Evolutionary conservation across 1,140 invertebrate species (phyloP), one percentile per base, ranked within the genome.

Genomic region (Bradynema listronoti): DNA sequence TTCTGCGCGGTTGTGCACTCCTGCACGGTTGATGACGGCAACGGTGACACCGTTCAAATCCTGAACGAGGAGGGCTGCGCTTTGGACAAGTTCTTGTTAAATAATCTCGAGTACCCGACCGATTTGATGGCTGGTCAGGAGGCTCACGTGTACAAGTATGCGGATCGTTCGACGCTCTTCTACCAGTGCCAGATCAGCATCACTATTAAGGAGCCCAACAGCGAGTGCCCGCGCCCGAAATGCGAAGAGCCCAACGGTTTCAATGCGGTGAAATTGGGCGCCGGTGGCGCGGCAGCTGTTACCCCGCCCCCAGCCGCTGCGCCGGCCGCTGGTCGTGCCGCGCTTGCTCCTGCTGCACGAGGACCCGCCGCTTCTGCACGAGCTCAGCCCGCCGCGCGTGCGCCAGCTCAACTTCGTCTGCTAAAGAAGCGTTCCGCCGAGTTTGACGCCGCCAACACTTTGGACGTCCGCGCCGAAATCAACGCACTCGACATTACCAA

Each of bases 101-200:
- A 78, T 39, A 78, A 77, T 43, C 61, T 77, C 55, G 74, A 77
- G 55, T 77, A 77, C 51, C 73, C 73, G 39, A 77, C 61, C 53
- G 74, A 77, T 57, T 54, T 77, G 43, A 71, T 62, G 55, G 74
- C 74, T 52, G 74, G 74, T 29, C 76, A 77, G 54, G 73, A 77
- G 58, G 74, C 74, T 61, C 76, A 78, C 71, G 74, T 77, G 32
- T 77, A 77, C 74, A 77, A 77, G 60, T 77, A 77, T 51, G 74
- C 74, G 25, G 74, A 77, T 49, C 65, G 75, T 11, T 62, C 76
- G 14, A 73, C 77, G 52, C 63, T 77, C 29, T 77, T 78, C 72
- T 77, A 77, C 57, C 74, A 77, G 53, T 77, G 74, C 64, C 74
- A 77, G 51, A 78, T 77, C 63, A 72, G 62, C 53, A 77, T 77